Base-by-base conservation (phyloP, 2,797 vertebrate genomes). In the Menidia menidia region DNA sequence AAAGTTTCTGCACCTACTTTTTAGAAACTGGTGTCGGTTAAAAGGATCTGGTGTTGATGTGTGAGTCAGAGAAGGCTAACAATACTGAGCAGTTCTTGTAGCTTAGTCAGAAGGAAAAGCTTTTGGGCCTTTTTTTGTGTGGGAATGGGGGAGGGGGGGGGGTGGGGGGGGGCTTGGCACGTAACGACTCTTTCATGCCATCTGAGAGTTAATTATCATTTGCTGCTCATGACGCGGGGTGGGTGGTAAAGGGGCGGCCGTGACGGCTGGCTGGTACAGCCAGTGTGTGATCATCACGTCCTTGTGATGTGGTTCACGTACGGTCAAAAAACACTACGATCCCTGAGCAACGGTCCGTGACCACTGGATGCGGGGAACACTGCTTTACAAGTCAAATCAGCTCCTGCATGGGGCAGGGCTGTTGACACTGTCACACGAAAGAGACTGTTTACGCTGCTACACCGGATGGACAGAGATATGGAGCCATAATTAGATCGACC, bases 301-400 rank as follows among this genome's bases (percentile, higher is more conserved):
- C 79, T 84, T 89, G 80, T 90, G 92, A 89, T 90, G 93, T 89
- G 92, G 92, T 93, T 92, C 88, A 90, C 67, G 10, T 92, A 90
- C 89, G 91, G 91, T 92, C 88, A 88, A 81, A 90, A 76, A 85
- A 92, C 89, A 89, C 87, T 84, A 82, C 72, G 79, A 89, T 89
- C 91, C 88, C 69, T 71, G 89, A 90, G 93, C 94, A 95, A 95
- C 94, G 93, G 94, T 95, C 94, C 93, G 92, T 95, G 93, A 94
- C 94, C 93, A 89, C 94, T 87, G 91, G 88, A 88, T 91, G 90
- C 88, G 87, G 92, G 87, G 85, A 90, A 57, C 82, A 86, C 82
- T 82, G 90, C 87, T 95, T 95, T 95, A 93, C 93, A 93, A 95
- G 94, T 94, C 94, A 95, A 95, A 95, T 95, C 84, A 92, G 92